These are phyloP conservation scores for Dufourea novaeangliae DNA, from an alignment of 1,140 invertebrate genomes.

Conservation along the genomic window DNA sequence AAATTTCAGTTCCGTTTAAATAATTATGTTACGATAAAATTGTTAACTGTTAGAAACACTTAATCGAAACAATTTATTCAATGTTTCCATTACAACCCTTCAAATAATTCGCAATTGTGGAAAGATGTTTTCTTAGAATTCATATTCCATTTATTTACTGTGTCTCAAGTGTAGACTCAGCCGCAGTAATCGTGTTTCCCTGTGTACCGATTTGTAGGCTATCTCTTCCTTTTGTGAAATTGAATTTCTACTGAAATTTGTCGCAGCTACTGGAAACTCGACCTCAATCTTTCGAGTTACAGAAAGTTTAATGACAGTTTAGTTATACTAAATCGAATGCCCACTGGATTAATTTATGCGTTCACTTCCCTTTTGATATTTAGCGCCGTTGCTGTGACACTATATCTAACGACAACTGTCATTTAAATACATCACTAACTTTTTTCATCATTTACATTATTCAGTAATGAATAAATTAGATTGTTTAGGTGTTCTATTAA, in stretches of 20 bases:
- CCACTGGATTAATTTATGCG: neutral
- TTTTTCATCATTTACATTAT: neutral
- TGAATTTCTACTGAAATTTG: neutral
- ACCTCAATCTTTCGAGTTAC: neutral
- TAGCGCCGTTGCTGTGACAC: too few relatives aligned
- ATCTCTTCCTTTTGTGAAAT: slow-evolving; percentile 9
- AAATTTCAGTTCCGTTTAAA: neutral
- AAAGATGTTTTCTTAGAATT: neutral
- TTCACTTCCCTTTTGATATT: too few relatives aligned
- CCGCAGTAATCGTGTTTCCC: neutral
- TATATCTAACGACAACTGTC: neutral
- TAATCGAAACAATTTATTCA: neutral
- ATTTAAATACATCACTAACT: too few relatives aligned
- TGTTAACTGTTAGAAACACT: neutral
- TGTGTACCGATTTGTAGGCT: neutral
- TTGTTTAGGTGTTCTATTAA: too few relatives aligned
- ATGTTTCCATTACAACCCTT: neutral
- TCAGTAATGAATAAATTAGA: too few relatives aligned
- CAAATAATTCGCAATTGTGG: neutral
- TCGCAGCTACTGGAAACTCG: neutral
- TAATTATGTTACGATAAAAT: neutral
- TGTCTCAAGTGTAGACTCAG: neutral
- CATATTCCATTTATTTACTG: neutral
- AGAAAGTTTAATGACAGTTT: neutral
- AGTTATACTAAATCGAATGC: neutral